Evolutionary conservation across 23 tunicate species (phyloP).

Genomic region (Pegea sp.): DNA sequence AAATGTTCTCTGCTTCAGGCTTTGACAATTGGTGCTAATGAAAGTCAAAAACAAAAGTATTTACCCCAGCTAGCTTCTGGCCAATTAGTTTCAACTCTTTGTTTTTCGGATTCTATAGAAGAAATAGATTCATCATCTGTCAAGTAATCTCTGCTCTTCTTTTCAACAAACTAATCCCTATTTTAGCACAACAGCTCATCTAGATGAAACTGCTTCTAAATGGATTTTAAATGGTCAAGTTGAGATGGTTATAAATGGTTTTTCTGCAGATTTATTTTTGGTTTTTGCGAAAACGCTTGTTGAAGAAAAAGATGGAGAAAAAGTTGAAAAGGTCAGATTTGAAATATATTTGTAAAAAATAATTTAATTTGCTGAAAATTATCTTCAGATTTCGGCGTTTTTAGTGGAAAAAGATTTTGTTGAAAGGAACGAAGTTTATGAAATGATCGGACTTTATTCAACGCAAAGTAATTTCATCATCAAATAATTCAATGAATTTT

Average conservation of each 20-base stretch:
- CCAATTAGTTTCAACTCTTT: background rate
- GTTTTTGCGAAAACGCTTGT: background rate
- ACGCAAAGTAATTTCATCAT: too few relatives aligned
- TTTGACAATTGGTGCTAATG: too few relatives aligned
- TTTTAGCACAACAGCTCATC: background rate
- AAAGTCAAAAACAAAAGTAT: background rate
- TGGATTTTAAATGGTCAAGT: background rate
- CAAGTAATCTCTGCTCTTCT: too few relatives aligned
- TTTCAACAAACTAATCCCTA: too few relatives aligned
- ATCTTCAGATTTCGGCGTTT: too few relatives aligned
- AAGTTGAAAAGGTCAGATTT: background rate
- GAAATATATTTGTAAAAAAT: too few relatives aligned
- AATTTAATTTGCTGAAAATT: too few relatives aligned
- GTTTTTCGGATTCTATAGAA: background rate
- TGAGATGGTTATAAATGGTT: background rate
- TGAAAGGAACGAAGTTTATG: too few relatives aligned
- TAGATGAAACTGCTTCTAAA: background rate
- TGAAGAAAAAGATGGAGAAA: background rate
- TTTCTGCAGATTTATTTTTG: background rate
- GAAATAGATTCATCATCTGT: background rate
- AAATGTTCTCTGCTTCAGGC: too few relatives aligned
- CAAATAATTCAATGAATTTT: too few relatives aligned
- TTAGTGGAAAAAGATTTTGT: too few relatives aligned
- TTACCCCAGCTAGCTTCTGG: background rate
- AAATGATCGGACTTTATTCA: too few relatives aligned